phyloP scores from a whole-genome alignment of 2,113 vertebrate genomes.

The Prionailurus bengalensis region DNA sequence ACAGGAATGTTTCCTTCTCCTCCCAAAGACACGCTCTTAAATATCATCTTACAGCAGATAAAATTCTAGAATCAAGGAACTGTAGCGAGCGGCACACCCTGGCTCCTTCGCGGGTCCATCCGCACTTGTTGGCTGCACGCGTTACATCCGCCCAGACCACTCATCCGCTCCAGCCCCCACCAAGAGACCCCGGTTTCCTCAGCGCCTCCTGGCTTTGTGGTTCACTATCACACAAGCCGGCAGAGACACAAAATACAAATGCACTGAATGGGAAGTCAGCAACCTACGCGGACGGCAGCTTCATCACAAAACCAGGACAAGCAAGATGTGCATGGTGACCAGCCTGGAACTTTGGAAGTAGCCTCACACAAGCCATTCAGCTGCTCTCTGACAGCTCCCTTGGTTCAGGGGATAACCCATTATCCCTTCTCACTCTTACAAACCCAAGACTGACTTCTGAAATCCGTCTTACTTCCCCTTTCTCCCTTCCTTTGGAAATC shows the following conservation, averaged over 20 bases:
- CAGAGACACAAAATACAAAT: not conserved
- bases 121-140: not conserved
- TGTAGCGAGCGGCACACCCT: accelerated
- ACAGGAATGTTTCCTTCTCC: not conserved
- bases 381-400: not conserved
- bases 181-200: not conserved
- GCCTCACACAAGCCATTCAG: not conserved
- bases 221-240: not conserved
- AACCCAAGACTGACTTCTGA: slow-evolving; percentile 53
- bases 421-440: not conserved
- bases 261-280: not conserved
- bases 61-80: slow-evolving; percentile 29
- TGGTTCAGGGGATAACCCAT: too few species aligned
- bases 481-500: slow-evolving; percentile 69
- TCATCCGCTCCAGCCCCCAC: not conserved
- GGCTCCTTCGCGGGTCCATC: accelerated
- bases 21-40: not conserved
- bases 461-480: slow-evolving; percentile 68
- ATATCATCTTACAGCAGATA: not conserved
- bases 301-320: not conserved
- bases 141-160: accelerated
- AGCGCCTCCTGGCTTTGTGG: not conserved
- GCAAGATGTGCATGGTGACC: not conserved
- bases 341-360: not conserved
- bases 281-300: not conserved